Evolutionary conservation across 2,888 invertebrate genomes (phyloP).

Genomic region (Apamea monoglypha): DNA sequence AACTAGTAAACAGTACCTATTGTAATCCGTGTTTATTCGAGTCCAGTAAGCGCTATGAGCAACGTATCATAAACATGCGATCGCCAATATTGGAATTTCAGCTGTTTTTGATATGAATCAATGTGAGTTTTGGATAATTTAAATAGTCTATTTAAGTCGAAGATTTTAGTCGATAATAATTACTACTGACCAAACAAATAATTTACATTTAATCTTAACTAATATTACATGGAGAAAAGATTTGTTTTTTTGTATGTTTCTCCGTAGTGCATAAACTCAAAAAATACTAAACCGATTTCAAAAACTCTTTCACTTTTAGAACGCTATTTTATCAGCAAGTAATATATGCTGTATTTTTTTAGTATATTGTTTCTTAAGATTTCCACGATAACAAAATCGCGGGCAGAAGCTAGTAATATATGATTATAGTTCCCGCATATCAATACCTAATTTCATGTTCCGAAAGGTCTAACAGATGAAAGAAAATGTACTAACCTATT

Average conservation of each 20-base stretch:
- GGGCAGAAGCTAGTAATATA: no score
- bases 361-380: no score
- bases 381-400: no score
- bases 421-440: no score
- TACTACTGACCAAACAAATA: not conserved
- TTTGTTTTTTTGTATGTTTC: no score
- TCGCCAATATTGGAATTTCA: not conserved
- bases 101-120: not conserved
- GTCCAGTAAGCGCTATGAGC: not conserved
- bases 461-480: not conserved
- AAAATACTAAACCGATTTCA: no score
- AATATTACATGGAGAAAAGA: no score
- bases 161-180: not conserved
- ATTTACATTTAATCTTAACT: no score
- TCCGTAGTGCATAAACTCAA: no score
- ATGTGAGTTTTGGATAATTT: not conserved
- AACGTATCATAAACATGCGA: not conserved
- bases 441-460: not conserved
- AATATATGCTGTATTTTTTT: no score
- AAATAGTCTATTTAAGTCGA: not conserved
- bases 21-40: slow-evolving; percentile 11
- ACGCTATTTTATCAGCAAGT: no score
- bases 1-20: not conserved
- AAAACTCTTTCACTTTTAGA: no score
- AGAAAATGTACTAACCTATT: not conserved